Evolutionary conservation across 2,888 invertebrate species (phyloP).

Genomic region (Troides helena): DNA sequence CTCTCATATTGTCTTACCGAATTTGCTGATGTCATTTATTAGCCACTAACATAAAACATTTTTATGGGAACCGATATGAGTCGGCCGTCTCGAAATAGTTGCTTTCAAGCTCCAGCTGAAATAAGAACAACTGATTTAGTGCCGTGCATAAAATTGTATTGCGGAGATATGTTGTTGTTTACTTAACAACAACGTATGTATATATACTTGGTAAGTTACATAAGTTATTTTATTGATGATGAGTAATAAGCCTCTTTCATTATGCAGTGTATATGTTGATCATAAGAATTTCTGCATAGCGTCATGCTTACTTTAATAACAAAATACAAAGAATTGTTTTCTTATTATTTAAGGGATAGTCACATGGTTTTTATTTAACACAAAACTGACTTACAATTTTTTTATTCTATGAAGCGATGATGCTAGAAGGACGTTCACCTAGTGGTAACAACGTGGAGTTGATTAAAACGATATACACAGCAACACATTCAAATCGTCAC

Average conservation of each 20-base stretch:
- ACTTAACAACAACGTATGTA: conserved; percentile 6
- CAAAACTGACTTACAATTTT: too few relatives aligned
- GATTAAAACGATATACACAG: too few relatives aligned
- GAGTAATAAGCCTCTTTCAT: neutral
- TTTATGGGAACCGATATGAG: conserved; percentile 76
- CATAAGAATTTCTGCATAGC: too few relatives aligned
- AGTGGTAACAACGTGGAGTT: too few relatives aligned
- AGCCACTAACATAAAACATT: conserved; percentile 80
- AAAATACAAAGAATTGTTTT: too few relatives aligned
- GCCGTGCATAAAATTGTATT: conserved; percentile 70
- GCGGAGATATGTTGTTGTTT: conserved; percentile 35
- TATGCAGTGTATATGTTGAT: too few relatives aligned
- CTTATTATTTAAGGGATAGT: too few relatives aligned
- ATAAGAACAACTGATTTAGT: conserved; percentile 71
- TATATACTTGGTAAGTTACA: neutral
- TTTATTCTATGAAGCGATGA: too few relatives aligned
- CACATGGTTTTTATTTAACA: too few relatives aligned
- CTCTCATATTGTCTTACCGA: conserved; percentile 77
- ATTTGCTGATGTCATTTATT: conserved; percentile 81
- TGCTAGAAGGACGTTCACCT: too few relatives aligned
- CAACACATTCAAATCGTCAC: too few relatives aligned
- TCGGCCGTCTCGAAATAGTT: conserved; percentile 56
- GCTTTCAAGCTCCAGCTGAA: conserved; percentile 57
- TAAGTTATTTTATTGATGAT: neutral
- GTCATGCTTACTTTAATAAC: too few relatives aligned